Conservation (phyloP, 2,888 invertebrate genomes). For the Microctonus aethiopoides region DNA sequence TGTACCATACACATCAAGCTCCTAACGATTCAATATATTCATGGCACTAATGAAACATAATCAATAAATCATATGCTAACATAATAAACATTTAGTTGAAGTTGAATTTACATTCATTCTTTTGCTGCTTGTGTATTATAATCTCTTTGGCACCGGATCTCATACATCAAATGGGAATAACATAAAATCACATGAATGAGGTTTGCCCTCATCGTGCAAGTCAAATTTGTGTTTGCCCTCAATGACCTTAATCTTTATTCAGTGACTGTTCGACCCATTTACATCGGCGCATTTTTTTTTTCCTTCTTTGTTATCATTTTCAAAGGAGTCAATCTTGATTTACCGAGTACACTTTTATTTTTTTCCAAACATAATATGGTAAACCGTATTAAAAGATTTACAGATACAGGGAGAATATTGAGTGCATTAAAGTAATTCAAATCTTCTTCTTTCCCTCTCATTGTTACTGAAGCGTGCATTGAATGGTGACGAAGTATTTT, state of each 20-base stretch:
- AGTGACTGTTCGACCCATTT: conserved; percentile 53
- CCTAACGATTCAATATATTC: conserved; percentile 44
- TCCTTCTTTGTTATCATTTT: conserved; percentile 14
- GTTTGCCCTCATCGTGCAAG: conserved; percentile 31
- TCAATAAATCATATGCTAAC: neutral
- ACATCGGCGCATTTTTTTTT: conserved; percentile 29
- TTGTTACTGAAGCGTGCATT: neutral
- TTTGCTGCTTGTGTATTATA: neutral
- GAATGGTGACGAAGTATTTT: neutral
- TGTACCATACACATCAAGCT: conserved; percentile 42
- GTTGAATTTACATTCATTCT: conserved; percentile 6
- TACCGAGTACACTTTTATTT: neutral
- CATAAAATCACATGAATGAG: conserved; percentile 21
- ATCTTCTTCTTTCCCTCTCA: too few relatives aligned
- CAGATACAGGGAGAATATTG: neutral
- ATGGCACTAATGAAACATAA: conserved; percentile 53
- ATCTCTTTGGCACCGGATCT: conserved; percentile 42
- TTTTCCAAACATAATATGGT: neutral
- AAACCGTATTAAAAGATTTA: neutral
- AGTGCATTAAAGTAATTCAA: neutral
- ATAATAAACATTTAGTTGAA: neutral
- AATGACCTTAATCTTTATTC: conserved; percentile 58
- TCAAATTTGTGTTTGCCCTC: conserved; percentile 37
- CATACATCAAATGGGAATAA: conserved; percentile 30
- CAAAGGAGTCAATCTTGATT: neutral